A percentile compares a stretch with the other conserved stretches of the same genome.
These are phyloP conservation scores for Caenorhabditis remanei DNA, from an alignment of 1,140 invertebrate genomes.

Conservation along the genomic window DNA sequence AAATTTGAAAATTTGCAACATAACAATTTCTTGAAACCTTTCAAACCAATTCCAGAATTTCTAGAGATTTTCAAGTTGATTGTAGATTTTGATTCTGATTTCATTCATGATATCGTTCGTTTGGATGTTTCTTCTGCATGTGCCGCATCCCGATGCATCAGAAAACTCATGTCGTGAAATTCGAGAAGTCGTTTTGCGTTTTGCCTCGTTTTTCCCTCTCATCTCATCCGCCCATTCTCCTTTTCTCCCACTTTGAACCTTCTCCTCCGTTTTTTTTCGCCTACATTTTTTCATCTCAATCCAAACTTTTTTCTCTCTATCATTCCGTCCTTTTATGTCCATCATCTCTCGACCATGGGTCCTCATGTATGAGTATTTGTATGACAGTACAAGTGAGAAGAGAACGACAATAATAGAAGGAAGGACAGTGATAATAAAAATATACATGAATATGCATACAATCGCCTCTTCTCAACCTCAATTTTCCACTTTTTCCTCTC, in stretches of 20 bases:
- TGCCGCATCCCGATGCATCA: conserved; percentile 19
- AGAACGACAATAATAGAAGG: not conserved
- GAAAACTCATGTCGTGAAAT: conserved; percentile 56
- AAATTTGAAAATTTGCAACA: no score
- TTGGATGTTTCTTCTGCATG: conserved; percentile 21
- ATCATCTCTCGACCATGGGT: not conserved
- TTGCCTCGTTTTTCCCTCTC: conserved; percentile 39
- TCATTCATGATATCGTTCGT: not conserved
- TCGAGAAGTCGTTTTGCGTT: conserved; percentile 56
- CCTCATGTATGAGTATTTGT: conserved; percentile 9
- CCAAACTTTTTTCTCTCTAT: not conserved
- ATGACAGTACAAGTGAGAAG: no score
- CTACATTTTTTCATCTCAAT: not conserved
- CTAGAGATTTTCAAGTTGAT: no score
- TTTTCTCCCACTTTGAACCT: not conserved
- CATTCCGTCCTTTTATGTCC: not conserved
- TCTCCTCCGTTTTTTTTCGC: conserved; percentile 1
- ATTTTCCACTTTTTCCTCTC: conserved; percentile 3
- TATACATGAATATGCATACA: conserved; percentile 50
- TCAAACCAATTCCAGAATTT: no score
- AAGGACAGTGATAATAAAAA: conserved; percentile 48
- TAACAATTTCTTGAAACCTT: no score
- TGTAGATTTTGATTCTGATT: no score
- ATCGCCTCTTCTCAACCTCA: not conserved
- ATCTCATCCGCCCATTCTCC: conserved; percentile 30